Evolutionary conservation across 2,888 invertebrate species (phyloP).

Genomic region (Blastobasis lacticolella): DNA sequence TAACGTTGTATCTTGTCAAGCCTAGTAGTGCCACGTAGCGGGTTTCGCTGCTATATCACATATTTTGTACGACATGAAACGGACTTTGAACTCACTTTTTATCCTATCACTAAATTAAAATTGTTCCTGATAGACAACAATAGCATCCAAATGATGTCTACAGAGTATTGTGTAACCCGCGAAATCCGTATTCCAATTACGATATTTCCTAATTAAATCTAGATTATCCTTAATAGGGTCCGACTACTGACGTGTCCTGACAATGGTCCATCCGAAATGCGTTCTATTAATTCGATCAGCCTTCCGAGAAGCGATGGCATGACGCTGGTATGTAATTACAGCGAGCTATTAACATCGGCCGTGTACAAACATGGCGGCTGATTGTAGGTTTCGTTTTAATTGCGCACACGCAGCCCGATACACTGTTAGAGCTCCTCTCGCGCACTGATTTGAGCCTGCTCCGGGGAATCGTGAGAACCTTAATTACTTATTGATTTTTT

Average conservation of each 20-base stretch:
- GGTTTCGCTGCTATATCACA: too few relatives aligned
- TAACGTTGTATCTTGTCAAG: slow-evolving; percentile 22
- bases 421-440: slow-evolving; percentile 46
- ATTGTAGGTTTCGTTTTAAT: slow-evolving; percentile 73
- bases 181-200: too few relatives aligned
- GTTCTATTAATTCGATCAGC: slow-evolving; percentile 70
- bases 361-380: slow-evolving; percentile 74
- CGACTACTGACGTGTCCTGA: neutral
- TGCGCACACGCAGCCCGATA: slow-evolving; percentile 70
- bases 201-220: too few relatives aligned
- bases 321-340: slow-evolving; percentile 71
- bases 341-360: slow-evolving; percentile 70
- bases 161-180: too few relatives aligned
- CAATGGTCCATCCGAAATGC: slow-evolving; percentile 40
- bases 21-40: too few relatives aligned
- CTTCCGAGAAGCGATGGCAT: slow-evolving; percentile 69
- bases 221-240: too few relatives aligned
- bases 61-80: too few relatives aligned
- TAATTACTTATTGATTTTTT: slow-evolving; percentile 60
- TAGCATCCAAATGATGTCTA: too few relatives aligned
- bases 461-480: slow-evolving; percentile 59
- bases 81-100: too few relatives aligned
- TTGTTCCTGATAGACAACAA: too few relatives aligned
- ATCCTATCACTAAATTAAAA: too few relatives aligned
- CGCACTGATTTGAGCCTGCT: slow-evolving; percentile 47